Percentiles rank a stretch among this genome's conserved stretches.
Conservation (phyloP, 2,113 vertebrate genomes). For the Rhadina sibilatrix region DNA sequence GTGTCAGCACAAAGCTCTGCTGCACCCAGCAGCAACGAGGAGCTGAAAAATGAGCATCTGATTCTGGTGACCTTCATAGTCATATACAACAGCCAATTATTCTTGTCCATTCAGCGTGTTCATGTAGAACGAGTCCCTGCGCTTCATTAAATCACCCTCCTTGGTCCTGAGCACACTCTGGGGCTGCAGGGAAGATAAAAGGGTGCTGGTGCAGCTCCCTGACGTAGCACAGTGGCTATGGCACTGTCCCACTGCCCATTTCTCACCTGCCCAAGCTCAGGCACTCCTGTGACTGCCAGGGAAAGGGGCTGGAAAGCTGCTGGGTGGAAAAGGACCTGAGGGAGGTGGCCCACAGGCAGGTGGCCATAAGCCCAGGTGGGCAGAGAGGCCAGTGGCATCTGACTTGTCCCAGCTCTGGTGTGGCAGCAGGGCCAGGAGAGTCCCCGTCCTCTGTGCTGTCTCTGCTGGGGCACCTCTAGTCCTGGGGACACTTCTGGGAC, state of each 20-base stretch:
- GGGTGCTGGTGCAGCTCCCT: not conserved
- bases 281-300: rapidly evolving
- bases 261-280: not conserved
- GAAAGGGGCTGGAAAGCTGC: not conserved
- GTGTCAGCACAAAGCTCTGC: slow-evolving; percentile 28
- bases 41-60: slow-evolving; percentile 42
- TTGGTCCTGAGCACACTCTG: not conserved
- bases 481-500: rapidly evolving
- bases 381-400: not conserved
- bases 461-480: not conserved
- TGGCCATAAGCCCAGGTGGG: not conserved
- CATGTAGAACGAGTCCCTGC: not conserved
- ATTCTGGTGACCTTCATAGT: slow-evolving; percentile 3
- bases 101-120: not conserved
- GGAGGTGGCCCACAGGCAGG: not conserved
- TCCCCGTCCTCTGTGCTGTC: not conserved
- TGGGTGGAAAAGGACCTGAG: not conserved
- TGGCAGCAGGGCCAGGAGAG: not conserved
- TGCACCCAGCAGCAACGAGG: not conserved
- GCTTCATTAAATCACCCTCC: not conserved
- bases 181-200: not conserved
- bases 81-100: not conserved
- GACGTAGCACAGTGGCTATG: not conserved
- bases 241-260: not conserved
- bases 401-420: not conserved